Base-by-base conservation (phyloP, 2,888 invertebrate genomes). In the Ichneumon xanthorius region DNA sequence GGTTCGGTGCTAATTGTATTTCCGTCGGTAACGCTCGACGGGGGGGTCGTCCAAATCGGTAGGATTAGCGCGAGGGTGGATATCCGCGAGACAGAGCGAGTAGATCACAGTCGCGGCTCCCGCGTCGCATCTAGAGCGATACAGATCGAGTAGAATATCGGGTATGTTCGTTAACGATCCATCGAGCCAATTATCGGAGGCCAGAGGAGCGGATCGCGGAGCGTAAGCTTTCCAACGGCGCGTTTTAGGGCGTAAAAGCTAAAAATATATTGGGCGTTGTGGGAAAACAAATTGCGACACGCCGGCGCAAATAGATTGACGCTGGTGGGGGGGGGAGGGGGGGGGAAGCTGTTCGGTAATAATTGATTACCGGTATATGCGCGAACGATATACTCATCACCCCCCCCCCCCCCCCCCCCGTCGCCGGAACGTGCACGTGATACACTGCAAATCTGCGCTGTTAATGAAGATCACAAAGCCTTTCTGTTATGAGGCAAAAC, bases 131-230 rank as follows among this genome's bases (percentile, higher is more conserved):
- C 61, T 26, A 67, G 37, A 50, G 40, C 75, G 80, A 86, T 85
- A 45, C 45, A 85, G 78, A 86, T 82, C 80, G 88, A 71, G 72
- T 45, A 58, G 75, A 70, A 80, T 85, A 85, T 83, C 73, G 80
- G 80, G 80, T 87, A 85, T 85, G 85, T 84, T 86, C 85, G 87
- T 80, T 87, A 87, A 87, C 88, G 86, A 87, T 72, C 87, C 85
- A 86, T 88, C 80, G 82, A 88, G 86, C 85, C 87, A 88, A 88
- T 88, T 87, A 88, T 87, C 85, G 78, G 79, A 55, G 45, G 48
- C 77, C 73, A 58, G 53, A 73, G 63, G 53, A 48, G 77, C 73
- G 72, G 40, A 71, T 22, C 14, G 9, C 30, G 72, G 50, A 26
- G 37, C 53, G 53, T 26, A 67, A 1, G 33, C 22, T 33, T 33